phyloP scores from a whole-genome alignment of 2,797 vertebrate species.

The Triplophysa bombifrons region DNA sequence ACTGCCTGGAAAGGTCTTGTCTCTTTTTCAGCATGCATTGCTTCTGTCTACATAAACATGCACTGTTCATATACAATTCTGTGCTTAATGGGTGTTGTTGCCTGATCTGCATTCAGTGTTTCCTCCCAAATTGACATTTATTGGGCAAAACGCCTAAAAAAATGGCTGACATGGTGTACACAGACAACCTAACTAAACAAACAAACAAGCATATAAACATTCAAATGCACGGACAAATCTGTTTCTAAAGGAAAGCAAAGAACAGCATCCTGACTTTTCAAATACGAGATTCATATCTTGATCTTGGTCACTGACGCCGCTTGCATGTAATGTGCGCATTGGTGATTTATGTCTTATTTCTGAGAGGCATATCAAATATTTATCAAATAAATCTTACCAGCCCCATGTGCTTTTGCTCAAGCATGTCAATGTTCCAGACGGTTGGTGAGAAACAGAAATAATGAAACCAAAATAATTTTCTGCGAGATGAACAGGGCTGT shows the following conservation, averaged over 20 bases:
- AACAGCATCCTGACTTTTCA: not conserved
- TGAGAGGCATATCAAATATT: constrained; percentile 17
- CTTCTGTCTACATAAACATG: constrained; percentile 32
- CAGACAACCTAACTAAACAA: not conserved
- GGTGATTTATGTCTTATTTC: not conserved
- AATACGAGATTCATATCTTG: not conserved
- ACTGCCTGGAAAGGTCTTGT: constrained; percentile 12
- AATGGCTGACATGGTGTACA: not conserved
- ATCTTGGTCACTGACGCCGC: not conserved
- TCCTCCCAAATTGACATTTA: constrained; percentile 2
- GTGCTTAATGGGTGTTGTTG: not conserved
- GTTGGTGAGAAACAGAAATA: not conserved
- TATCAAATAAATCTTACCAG: constrained; percentile 21
- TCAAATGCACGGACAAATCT: not conserved
- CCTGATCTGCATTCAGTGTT: not conserved
- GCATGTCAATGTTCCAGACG: not conserved
- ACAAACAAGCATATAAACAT: not conserved
- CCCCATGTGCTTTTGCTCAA: not conserved
- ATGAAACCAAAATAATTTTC: not conserved
- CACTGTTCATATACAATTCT: not conserved
- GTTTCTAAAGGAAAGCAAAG: not conserved
- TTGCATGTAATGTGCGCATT: constrained; percentile 3
- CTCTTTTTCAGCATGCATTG: constrained; percentile 16
- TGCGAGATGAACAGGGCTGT: not conserved
- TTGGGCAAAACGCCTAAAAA: not conserved